Percentiles rank a stretch among this genome's conserved stretches.
These are phyloP conservation scores for Gobiocypris rarus DNA, from an alignment of 2,113 vertebrate species.

Conservation along the genomic window DNA sequence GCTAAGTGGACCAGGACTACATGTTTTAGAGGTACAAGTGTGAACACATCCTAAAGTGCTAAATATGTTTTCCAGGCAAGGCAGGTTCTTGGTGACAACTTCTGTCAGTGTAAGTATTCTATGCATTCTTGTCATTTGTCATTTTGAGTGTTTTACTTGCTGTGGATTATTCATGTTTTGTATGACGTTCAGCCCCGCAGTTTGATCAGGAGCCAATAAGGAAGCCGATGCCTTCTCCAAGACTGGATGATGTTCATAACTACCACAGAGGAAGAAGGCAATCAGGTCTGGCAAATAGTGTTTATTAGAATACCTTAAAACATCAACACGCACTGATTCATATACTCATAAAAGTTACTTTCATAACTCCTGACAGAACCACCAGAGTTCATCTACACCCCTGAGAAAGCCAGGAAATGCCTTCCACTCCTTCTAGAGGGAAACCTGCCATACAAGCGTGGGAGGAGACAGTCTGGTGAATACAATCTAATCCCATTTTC, in stretches of 20 bases:
- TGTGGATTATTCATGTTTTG: conserved; percentile 47
- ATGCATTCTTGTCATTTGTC: background rate
- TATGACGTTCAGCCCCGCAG: conserved; percentile 72
- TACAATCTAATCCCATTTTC: background rate
- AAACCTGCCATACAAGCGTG: conserved; percentile 68
- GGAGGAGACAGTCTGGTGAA: conserved; percentile 84
- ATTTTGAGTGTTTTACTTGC: background rate
- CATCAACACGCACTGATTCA: background rate
- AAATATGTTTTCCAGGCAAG: conserved; percentile 78
- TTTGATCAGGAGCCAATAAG: conserved; percentile 73
- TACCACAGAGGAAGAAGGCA: conserved; percentile 80
- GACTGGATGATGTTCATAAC: conserved; percentile 73
- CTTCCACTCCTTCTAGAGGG: conserved; percentile 75
- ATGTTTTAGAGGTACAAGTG: no score
- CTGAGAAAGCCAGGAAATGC: conserved; percentile 76
- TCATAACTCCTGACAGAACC: conserved; percentile 71
- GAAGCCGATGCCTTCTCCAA: conserved; percentile 72
- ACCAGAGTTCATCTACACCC: conserved; percentile 76
- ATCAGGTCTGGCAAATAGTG: conserved; percentile 76
- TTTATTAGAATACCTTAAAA: background rate
- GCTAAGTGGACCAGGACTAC: no score
- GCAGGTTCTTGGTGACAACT: conserved; percentile 87
- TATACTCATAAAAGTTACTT: background rate
- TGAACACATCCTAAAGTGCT: background rate
- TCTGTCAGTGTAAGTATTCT: conserved; percentile 81